phyloP scores from a whole-genome alignment of 1,140 invertebrate genomes.

The Bombus superbus region DNA sequence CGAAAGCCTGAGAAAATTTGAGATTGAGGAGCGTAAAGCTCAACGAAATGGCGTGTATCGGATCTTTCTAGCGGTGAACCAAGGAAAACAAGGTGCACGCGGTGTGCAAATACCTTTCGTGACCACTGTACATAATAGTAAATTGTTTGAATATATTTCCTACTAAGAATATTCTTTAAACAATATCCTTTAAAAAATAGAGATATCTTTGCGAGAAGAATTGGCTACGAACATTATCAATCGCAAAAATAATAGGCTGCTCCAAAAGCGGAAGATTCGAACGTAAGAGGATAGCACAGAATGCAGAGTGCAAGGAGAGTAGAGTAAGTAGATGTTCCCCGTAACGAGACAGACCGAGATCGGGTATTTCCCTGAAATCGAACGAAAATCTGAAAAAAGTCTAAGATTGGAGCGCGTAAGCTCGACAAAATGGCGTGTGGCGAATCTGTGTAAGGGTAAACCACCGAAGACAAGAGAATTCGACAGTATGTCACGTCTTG shows the following conservation, averaged over 20 bases:
- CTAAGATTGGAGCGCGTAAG: slow-evolving; percentile 3
- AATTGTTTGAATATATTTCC: no score
- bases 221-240: no score
- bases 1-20: no score
- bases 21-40: no score
- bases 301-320: background rate
- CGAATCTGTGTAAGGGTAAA: background rate
- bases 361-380: background rate
- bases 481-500: slow-evolving; percentile 17
- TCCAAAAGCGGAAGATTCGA: background rate
- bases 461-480: background rate
- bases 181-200: no score
- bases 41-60: no score
- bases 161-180: no score
- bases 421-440: background rate
- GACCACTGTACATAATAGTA: no score
- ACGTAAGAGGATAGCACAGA: background rate
- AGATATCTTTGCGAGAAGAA: no score
- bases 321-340: background rate
- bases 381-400: background rate
- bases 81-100: no score
- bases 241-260: background rate
- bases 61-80: no score
- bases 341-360: background rate
- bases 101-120: no score